These are phyloP conservation scores for Mechanitis messenoides DNA, from an alignment of 2,888 invertebrate genomes.

Conservation along the genomic window DNA sequence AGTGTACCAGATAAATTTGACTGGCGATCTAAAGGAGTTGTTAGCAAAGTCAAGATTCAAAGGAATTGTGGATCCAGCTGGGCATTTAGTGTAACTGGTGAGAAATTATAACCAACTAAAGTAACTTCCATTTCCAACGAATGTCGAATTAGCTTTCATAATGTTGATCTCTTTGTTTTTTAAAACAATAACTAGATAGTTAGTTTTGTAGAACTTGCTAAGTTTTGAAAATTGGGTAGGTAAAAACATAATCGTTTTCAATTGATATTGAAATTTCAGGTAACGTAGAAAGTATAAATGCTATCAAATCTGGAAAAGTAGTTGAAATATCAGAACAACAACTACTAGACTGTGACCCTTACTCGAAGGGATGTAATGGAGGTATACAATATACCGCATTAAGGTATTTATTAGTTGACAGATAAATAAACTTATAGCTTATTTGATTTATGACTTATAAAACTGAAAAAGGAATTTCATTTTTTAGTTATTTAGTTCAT, in stretches of 20 bases:
- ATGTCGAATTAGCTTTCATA: no score
- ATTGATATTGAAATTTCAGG: no score
- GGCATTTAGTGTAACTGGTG: constrained; percentile 64
- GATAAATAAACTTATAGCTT: no score
- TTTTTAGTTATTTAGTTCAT: not conserved
- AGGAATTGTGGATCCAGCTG: constrained; percentile 88
- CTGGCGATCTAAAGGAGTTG: constrained; percentile 85
- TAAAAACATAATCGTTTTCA: no score
- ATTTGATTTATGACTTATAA: no score
- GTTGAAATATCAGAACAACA: constrained; percentile 32
- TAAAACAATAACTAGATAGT: no score
- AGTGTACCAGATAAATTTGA: constrained; percentile 58
- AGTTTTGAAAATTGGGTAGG: no score
- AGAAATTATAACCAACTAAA: constrained; percentile 11
- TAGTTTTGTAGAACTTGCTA: no score
- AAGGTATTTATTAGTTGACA: not conserved
- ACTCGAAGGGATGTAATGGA: not conserved
- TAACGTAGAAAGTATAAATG: constrained; percentile 29
- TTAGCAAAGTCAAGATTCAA: constrained; percentile 87
- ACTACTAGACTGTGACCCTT: not conserved
- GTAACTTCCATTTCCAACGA: no score
- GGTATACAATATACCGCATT: not conserved
- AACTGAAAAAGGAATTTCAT: not conserved
- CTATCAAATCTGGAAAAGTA: constrained; percentile 30
- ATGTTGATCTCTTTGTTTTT: no score